Evolutionary conservation across 2,888 invertebrate genomes (phyloP).

Genomic region (Pandemis cinnamomeana): DNA sequence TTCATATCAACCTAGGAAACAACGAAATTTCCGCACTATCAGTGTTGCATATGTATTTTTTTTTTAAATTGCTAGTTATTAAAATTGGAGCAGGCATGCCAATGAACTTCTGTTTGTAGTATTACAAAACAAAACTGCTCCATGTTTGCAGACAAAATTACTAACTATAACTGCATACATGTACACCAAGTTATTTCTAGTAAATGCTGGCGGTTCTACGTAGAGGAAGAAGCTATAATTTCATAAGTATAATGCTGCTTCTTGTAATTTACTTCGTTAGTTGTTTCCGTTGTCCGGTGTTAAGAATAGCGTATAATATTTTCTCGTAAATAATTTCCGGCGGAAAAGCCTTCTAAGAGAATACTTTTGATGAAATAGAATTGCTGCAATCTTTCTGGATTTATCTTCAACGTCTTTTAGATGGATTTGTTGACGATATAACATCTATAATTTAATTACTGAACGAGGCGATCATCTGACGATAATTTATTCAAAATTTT

Average conservation of each 20-base stretch:
- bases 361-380: not conserved
- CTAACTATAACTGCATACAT: no score
- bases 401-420: not conserved
- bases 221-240: constrained; percentile 31
- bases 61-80: no score
- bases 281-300: constrained; percentile 35
- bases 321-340: not conserved
- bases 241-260: constrained; percentile 14
- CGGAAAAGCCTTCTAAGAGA: not conserved
- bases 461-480: not conserved
- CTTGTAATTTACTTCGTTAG: constrained; percentile 30
- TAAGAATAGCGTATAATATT: constrained; percentile 26
- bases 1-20: no score
- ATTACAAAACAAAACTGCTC: no score
- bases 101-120: no score
- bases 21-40: no score
- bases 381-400: not conserved
- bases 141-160: no score
- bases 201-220: not conserved
- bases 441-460: not conserved
- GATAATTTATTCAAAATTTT: constrained; percentile 8
- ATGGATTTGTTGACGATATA: not conserved
- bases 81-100: no score
- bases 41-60: no score
- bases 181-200: not conserved